Evolutionary conservation across 1,140 invertebrate genomes (phyloP).

Genomic region (Drosophila watanabei): DNA sequence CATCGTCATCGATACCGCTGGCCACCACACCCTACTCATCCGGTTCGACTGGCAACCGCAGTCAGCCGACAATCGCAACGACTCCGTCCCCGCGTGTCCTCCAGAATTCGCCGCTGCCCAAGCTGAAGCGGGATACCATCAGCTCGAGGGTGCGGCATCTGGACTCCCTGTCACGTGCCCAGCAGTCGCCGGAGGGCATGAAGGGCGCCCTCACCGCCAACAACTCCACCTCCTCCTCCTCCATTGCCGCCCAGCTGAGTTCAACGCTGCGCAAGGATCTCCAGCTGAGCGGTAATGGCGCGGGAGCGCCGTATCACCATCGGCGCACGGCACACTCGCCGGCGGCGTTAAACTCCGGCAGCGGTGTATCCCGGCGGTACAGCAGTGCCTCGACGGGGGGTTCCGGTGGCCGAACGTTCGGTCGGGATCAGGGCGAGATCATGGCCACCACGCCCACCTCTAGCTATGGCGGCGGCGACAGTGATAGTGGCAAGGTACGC

Average conservation of each 20-base stretch:
- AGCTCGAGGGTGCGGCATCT: slow-evolving; percentile 87
- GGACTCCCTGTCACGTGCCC: slow-evolving; percentile 86
- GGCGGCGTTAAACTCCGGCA: slow-evolving; percentile 24
- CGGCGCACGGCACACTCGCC: slow-evolving; percentile 38
- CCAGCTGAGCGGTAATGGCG: slow-evolving; percentile 58
- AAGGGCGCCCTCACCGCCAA: slow-evolving; percentile 36
- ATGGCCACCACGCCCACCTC: slow-evolving; percentile 82
- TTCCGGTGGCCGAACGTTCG: slow-evolving; percentile 41
- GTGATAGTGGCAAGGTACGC: slow-evolving; percentile 89
- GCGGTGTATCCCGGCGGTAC: slow-evolving; percentile 65
- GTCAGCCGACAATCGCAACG: slow-evolving; percentile 64
- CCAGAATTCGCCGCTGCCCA: slow-evolving; percentile 86
- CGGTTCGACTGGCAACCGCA: slow-evolving; percentile 62
- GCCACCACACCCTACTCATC: slow-evolving; percentile 78
- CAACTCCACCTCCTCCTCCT: slow-evolving; percentile 51
- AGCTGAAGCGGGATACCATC: slow-evolving; percentile 88
- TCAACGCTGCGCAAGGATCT: slow-evolving; percentile 79
- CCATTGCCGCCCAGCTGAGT: slow-evolving; percentile 76
- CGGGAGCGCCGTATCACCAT: slow-evolving; percentile 39
- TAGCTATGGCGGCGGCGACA: slow-evolving; percentile 83
- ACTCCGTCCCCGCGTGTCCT: slow-evolving; percentile 85
- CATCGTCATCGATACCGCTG: slow-evolving; percentile 81
- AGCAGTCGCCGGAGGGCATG: slow-evolving; percentile 61
- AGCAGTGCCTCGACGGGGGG: slow-evolving; percentile 73
- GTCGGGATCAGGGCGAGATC: slow-evolving; percentile 63